These are phyloP conservation scores for Philonicus albiceps DNA, from an alignment of 2,888 invertebrate species.

Conservation along the genomic window DNA sequence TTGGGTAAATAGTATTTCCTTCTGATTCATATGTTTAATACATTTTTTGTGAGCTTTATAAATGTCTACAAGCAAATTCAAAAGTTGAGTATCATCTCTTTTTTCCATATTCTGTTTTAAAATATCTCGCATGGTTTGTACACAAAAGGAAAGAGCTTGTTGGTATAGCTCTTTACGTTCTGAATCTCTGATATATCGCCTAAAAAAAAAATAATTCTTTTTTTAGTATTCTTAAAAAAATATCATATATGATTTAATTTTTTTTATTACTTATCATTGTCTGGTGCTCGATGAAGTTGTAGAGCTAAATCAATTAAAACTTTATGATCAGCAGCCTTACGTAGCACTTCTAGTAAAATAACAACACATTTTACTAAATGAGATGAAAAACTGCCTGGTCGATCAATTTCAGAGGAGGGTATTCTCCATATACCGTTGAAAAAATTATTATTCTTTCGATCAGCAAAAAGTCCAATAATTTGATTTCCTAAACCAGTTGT, in stretches of 20 bases:
- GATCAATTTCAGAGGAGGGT: conserved; percentile 87
- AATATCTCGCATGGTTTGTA: conserved; percentile 73
- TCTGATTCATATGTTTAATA: conserved; percentile 67
- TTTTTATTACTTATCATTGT: conserved; percentile 80
- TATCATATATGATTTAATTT: conserved; percentile 12
- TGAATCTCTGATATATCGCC: conserved; percentile 83
- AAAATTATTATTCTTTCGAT: conserved; percentile 84
- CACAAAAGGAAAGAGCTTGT: conserved; percentile 78
- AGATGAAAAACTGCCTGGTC: conserved; percentile 89
- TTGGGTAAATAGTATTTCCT: conserved; percentile 68
- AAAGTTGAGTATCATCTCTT: conserved; percentile 65
- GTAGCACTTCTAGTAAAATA: conserved; percentile 81
- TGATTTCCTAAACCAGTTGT: conserved; percentile 72
- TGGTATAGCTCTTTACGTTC: conserved; percentile 83
- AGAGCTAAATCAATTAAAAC: conserved; percentile 80
- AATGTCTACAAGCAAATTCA: conserved; percentile 67
- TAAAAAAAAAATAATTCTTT: conserved; percentile 55
- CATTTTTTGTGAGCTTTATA: conserved; percentile 76
- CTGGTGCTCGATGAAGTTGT: conserved; percentile 81
- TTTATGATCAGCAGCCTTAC: conserved; percentile 80
- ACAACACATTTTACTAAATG: conserved; percentile 88
- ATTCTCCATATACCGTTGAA: conserved; percentile 95
- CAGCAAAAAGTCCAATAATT: conserved; percentile 83
- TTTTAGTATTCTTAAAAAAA: background rate
- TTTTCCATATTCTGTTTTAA: conserved; percentile 67